phyloP scores from a whole-genome alignment of 1,140 invertebrate species.

The Leptonema lineaticorne region DNA sequence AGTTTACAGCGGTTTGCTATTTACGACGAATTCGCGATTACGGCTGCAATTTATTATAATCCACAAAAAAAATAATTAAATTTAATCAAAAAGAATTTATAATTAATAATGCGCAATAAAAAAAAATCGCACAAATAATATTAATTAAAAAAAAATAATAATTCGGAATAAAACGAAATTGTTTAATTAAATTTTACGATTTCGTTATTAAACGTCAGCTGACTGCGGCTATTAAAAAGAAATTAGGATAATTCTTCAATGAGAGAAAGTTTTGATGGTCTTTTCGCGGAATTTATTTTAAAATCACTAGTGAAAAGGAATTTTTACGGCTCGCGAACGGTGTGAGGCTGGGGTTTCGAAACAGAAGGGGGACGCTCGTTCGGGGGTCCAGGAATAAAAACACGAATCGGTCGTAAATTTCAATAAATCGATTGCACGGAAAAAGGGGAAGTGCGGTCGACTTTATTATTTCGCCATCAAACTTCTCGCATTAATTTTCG shows the following conservation, averaged over 20 bases:
- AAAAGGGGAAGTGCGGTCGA: neutral
- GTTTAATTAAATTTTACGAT: neutral
- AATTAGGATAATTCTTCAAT: constrained; percentile 30
- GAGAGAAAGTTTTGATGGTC: constrained; percentile 27
- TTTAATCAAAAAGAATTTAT: too few species aligned
- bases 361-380: neutral
- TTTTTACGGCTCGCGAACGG: neutral
- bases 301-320: constrained; percentile 13
- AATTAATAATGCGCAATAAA: too few species aligned
- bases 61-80: too few species aligned
- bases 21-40: too few species aligned
- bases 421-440: constrained; percentile 25
- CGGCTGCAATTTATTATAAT: too few species aligned
- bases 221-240: constrained; percentile 26
- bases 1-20: too few species aligned
- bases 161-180: too few species aligned
- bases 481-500: constrained; percentile 23
- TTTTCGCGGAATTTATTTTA: constrained; percentile 8
- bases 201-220: neutral
- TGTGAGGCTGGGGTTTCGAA: neutral
- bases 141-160: too few species aligned
- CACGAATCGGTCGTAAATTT: constrained; percentile 27
- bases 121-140: too few species aligned
- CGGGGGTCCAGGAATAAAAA: constrained; percentile 5
- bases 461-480: constrained; percentile 22